Conservation (phyloP, 2,113 vertebrate species). For the Daphoenositta chrysoptera region DNA sequence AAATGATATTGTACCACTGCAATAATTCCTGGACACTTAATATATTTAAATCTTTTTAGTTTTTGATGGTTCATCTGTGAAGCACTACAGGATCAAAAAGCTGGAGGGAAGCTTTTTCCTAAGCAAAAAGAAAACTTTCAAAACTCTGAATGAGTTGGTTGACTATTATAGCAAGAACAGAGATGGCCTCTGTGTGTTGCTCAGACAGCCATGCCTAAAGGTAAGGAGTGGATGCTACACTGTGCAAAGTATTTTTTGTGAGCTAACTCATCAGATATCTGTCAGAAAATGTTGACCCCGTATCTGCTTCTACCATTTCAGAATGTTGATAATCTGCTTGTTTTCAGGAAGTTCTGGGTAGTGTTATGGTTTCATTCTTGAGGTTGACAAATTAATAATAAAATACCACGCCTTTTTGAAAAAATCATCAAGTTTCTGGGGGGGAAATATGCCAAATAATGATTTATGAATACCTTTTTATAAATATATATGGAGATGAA, state of each 20-base stretch:
- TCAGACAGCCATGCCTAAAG: constrained; percentile 85
- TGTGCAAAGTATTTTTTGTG: background rate
- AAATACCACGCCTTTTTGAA: background rate
- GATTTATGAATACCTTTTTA: constrained; percentile 8
- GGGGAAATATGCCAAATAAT: background rate
- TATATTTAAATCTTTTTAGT: constrained; percentile 73
- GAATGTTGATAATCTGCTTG: background rate
- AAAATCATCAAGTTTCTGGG: background rate
- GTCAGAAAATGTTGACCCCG: background rate
- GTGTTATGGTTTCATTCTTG: background rate
- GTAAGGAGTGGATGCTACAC: constrained; percentile 56
- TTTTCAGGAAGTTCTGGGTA: background rate
- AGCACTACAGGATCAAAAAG: constrained; percentile 87
- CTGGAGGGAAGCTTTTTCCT: constrained; percentile 79
- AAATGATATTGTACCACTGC: background rate
- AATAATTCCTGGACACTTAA: background rate
- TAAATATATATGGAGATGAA: constrained; percentile 30
- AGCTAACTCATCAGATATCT: background rate
- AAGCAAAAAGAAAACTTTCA: constrained; percentile 68
- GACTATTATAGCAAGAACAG: constrained; percentile 72
- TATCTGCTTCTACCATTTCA: background rate
- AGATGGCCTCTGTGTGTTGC: constrained; percentile 83
- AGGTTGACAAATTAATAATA: background rate
- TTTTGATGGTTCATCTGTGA: constrained; percentile 78
- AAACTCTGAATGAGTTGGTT: constrained; percentile 80